Base-by-base conservation (phyloP, 2,113 vertebrate species). In the Chaetodon auriga region DNA sequence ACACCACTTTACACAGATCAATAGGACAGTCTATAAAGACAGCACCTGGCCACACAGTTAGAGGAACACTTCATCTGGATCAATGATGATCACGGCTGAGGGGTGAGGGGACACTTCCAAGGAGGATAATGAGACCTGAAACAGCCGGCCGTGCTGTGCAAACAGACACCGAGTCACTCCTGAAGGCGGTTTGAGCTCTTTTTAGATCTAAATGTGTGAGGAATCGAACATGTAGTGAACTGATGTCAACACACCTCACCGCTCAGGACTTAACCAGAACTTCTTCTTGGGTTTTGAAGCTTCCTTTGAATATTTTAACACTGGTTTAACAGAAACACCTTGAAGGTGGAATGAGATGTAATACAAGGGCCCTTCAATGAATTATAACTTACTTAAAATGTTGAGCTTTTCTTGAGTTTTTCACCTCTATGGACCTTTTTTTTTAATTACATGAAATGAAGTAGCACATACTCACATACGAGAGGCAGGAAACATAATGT, bases 41-140 rank as follows among this genome's bases (percentile, higher is more conserved):
- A 68, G 81, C 86, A 93, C 90, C 90, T 91, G 92, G 81, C 76
- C 82, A 78, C 81, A 64, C 85, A 89, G 91, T 92, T 91, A 85
- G 86, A 66, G 18, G 55, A 87, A 90, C 83, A 85, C 89, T 92
- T 89, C 78, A 88, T 90, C 80, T 86, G 75, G 90, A 93, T 93
- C 93, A 82, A 92, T 93, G 89, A 16, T 49, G 82, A 83, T 81
- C 70, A 61, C 14, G n/a, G 69, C 65, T 45, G 45, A 65, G 81
- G 61, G 62, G 82, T 48, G 68, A 57, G n/a, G 57, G 38, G 70
- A 80, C 14, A 21, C 45, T 55, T 66, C 65, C 62, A 18, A 46
- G 68, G 76, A 76, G 58, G 85, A 70, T 84, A 89, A 89, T 85
- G 76, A 81, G 82, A 83, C 23, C 58, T 48, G 55, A 85, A 72